These are phyloP conservation scores for Cheilosia pagana DNA, from an alignment of 2,888 invertebrate genomes.

Conservation along the genomic window DNA sequence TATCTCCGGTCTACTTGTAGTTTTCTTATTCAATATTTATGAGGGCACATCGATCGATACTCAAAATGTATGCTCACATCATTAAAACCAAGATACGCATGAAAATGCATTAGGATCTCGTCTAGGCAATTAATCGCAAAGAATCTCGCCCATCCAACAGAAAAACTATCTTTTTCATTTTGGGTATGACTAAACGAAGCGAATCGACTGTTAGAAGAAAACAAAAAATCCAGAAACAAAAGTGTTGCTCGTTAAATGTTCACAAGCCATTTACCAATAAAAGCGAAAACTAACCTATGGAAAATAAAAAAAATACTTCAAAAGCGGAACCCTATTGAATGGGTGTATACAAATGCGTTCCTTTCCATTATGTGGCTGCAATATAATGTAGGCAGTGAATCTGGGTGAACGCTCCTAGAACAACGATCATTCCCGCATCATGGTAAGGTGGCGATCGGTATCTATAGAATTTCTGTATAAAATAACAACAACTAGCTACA, in stretches of 20 bases:
- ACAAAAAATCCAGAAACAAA: not conserved
- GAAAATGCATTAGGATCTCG: constrained; percentile 5
- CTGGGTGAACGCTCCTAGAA: constrained; percentile 49
- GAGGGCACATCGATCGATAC: too few relatives aligned
- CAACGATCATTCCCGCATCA: constrained; percentile 51
- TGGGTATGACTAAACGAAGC: constrained; percentile 31
- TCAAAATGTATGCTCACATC: not conserved
- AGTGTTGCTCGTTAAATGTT: constrained; percentile 14
- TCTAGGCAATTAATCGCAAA: constrained; percentile 24
- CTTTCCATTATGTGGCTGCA: not conserved
- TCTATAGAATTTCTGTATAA: constrained; percentile 37
- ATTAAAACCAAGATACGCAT: constrained; percentile 15
- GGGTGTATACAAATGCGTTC: constrained; percentile 19
- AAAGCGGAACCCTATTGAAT: constrained; percentile 13
- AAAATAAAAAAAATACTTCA: not conserved
- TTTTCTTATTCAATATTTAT: too few relatives aligned
- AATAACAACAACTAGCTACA: constrained; percentile 10
- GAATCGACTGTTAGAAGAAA: constrained; percentile 19
- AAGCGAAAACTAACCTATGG: constrained; percentile 33
- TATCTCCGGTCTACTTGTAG: too few relatives aligned
- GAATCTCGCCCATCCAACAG: not conserved
- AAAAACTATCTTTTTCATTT: constrained; percentile 27
- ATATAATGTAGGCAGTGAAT: not conserved
- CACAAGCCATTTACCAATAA: constrained; percentile 45
- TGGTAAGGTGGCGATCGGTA: constrained; percentile 27